These are phyloP conservation scores for Thysanoteuthis rhombus DNA, from an alignment of 2,888 invertebrate species.

Conservation along the genomic window DNA sequence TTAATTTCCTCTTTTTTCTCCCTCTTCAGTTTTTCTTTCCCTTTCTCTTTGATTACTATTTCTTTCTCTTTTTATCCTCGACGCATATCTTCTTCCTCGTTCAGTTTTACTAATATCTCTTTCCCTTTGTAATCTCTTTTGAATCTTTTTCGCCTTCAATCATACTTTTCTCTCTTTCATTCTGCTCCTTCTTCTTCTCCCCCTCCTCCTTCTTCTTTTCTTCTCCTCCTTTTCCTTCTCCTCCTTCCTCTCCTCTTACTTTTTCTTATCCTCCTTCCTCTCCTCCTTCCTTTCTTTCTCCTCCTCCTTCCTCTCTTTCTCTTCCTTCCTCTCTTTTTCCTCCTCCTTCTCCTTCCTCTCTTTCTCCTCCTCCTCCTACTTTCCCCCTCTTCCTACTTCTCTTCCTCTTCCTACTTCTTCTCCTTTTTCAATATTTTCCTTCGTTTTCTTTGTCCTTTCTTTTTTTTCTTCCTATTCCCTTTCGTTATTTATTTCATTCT, in stretches of 20 bases:
- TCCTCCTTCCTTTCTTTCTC: background rate
- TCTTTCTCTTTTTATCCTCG: accelerated
- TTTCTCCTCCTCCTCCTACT: background rate
- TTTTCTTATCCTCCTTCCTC: background rate
- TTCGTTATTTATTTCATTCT: background rate
- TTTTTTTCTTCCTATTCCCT: background rate
- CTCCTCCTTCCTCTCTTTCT: background rate
- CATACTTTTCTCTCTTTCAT: too few species aligned
- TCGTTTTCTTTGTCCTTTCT: background rate
- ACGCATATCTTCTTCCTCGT: background rate
- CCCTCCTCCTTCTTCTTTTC: background rate
- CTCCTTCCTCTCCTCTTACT: background rate
- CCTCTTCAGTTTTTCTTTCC: background rate
- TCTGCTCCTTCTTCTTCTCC: background rate
- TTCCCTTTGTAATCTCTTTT: too few species aligned
- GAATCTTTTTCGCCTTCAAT: too few species aligned
- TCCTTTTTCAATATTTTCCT: background rate
- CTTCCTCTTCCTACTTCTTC: background rate
- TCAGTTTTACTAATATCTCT: too few species aligned
- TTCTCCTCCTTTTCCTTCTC: background rate
- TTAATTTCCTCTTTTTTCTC: background rate
- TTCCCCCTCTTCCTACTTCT: background rate
- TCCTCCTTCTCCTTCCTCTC: background rate
- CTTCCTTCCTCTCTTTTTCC: background rate
- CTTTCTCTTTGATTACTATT: background rate